These are phyloP conservation scores for Turritopsis dohrnii DNA, from an alignment of 30 jellyfish, hydroid and myxozoan species.

Conservation along the genomic window DNA sequence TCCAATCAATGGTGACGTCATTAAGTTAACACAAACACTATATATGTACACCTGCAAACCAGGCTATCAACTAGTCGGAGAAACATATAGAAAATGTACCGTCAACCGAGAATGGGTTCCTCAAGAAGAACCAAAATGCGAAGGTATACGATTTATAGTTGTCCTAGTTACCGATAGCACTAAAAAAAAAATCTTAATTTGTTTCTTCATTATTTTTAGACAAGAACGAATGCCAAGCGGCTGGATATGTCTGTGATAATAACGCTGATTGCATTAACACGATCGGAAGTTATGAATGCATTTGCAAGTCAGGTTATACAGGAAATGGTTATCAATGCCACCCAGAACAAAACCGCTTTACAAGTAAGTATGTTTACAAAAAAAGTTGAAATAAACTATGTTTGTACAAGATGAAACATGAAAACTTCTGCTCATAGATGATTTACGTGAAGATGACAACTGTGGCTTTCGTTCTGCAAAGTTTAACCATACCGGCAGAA, in stretches of 20 bases:
- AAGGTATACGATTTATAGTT: background rate
- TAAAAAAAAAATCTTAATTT: background rate
- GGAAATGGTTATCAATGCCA: conserved; percentile 23
- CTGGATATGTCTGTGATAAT: conserved; percentile 8
- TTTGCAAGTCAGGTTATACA: conserved; percentile 15
- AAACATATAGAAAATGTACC: conserved; percentile 1
- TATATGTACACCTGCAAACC: background rate
- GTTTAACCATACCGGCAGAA: conserved; percentile 28
- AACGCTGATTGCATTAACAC: conserved; percentile 19
- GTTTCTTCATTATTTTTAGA: background rate
- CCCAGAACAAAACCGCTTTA: background rate
- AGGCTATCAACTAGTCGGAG: conserved; percentile 12
- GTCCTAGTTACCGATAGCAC: background rate
- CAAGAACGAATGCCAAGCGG: conserved; percentile 19
- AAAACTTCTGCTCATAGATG: background rate
- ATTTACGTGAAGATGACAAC: conserved; percentile 14
- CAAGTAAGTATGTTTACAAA: too few species aligned
- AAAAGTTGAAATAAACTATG: too few species aligned
- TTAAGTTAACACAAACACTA: background rate
- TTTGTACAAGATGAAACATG: background rate
- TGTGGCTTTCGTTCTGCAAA: conserved; percentile 50
- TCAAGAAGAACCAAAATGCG: background rate
- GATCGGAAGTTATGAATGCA: conserved; percentile 26
- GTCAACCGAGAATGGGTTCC: background rate
- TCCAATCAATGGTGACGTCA: background rate